Evolutionary conservation across 2,888 invertebrate species (phyloP).

Genomic region (Campoplex capitator): DNA sequence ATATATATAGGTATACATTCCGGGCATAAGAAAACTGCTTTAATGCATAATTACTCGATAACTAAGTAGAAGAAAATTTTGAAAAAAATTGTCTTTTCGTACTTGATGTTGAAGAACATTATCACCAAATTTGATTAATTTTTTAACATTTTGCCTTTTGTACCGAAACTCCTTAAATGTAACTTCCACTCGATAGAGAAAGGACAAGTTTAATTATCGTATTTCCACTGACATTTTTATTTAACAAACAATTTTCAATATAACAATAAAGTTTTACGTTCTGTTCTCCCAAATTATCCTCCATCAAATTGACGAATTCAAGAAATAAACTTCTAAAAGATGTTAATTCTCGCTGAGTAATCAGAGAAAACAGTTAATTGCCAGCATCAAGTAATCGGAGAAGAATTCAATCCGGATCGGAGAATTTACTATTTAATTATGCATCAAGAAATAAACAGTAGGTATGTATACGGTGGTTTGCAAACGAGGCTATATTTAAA

Average conservation of each 20-base stretch:
- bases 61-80: too few species aligned
- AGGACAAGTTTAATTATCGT: background rate
- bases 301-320: too few species aligned
- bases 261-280: background rate
- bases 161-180: too few species aligned
- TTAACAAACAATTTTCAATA: too few species aligned
- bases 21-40: too few species aligned
- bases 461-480: background rate
- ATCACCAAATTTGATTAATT: too few species aligned
- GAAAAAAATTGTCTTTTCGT: too few species aligned
- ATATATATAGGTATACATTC: too few species aligned
- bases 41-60: too few species aligned
- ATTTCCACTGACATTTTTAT: background rate
- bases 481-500: slow-evolving; percentile 52
- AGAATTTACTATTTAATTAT: background rate
- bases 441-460: background rate
- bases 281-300: background rate
- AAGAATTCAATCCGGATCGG: background rate
- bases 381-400: background rate
- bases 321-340: too few species aligned
- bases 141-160: too few species aligned
- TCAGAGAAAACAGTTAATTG: background rate
- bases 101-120: too few species aligned
- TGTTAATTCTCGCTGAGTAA: background rate
- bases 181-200: background rate